These are phyloP conservation scores for Clostera curtula DNA, from an alignment of 2,888 invertebrate genomes.

Conservation along the genomic window DNA sequence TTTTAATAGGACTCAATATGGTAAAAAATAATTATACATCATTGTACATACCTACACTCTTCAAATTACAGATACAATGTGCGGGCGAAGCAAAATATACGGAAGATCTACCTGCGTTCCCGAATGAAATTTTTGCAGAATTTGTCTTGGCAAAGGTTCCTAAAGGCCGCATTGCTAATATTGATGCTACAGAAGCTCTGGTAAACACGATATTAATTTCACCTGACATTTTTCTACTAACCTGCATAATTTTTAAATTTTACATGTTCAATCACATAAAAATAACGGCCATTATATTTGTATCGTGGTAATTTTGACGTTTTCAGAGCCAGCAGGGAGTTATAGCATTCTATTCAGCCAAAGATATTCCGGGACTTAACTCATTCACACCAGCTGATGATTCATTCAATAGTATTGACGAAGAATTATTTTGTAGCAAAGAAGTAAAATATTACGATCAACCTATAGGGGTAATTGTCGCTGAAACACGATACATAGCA, in stretches of 20 bases:
- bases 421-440: slow-evolving; percentile 67
- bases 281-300: no score
- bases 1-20: no score
- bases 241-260: no score
- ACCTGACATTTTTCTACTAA: no score
- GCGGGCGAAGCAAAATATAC: slow-evolving; percentile 80
- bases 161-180: slow-evolving; percentile 67
- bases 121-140: slow-evolving; percentile 78
- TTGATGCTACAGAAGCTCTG: slow-evolving; percentile 78
- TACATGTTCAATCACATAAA: no score
- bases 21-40: no score
- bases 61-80: slow-evolving; percentile 74
- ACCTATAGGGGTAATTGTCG: slow-evolving; percentile 79
- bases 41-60: no score
- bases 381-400: slow-evolving; percentile 43
- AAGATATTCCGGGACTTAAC: slow-evolving; percentile 81
- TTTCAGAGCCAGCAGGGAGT: slow-evolving; percentile 77
- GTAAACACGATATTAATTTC: slow-evolving; percentile 45
- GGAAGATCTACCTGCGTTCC: slow-evolving; percentile 74
- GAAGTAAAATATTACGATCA: slow-evolving; percentile 77
- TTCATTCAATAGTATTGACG: slow-evolving; percentile 17
- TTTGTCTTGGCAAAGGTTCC: slow-evolving; percentile 76
- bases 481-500: slow-evolving; percentile 65
- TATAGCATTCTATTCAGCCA: slow-evolving; percentile 75
- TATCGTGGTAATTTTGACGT: background rate